Conservation (phyloP, 2,888 invertebrate species). For the Trachelus troglodyta region DNA sequence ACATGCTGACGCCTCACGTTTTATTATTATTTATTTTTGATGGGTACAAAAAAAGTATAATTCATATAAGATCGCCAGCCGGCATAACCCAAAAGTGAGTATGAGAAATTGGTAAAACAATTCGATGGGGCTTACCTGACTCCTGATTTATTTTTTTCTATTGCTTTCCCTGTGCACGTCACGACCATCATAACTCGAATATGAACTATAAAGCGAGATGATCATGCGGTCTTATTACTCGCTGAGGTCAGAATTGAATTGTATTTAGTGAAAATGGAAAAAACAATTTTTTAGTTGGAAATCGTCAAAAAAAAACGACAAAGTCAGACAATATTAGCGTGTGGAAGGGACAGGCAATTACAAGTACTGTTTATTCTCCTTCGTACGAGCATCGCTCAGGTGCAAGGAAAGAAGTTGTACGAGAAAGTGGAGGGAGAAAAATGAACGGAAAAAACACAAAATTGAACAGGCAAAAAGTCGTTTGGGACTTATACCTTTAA, state of each 20-base stretch:
- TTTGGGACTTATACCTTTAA: neutral
- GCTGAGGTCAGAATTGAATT: neutral
- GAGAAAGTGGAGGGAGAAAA: neutral
- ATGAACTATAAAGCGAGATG: neutral
- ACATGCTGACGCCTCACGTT: neutral
- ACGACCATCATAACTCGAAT: neutral
- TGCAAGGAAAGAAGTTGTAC: neutral
- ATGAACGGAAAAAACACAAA: neutral
- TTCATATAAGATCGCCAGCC: neutral
- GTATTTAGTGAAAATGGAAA: neutral
- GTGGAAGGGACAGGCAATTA: conserved; percentile 19
- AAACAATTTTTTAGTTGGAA: neutral
- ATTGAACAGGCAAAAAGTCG: neutral
- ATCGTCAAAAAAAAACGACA: conserved; percentile 12
- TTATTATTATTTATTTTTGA: neutral
- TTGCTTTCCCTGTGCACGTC: neutral
- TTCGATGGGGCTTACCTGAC: neutral
- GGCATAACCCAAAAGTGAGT: neutral
- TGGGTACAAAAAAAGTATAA: neutral
- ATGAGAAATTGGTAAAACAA: neutral
- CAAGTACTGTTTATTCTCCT: conserved; percentile 15
- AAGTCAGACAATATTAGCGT: conserved; percentile 23
- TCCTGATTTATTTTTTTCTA: neutral
- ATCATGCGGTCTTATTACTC: neutral
- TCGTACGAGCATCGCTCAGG: neutral